These are phyloP conservation scores for Stigmatopora argus DNA, from an alignment of 2,113 vertebrate species.

Conservation along the genomic window DNA sequence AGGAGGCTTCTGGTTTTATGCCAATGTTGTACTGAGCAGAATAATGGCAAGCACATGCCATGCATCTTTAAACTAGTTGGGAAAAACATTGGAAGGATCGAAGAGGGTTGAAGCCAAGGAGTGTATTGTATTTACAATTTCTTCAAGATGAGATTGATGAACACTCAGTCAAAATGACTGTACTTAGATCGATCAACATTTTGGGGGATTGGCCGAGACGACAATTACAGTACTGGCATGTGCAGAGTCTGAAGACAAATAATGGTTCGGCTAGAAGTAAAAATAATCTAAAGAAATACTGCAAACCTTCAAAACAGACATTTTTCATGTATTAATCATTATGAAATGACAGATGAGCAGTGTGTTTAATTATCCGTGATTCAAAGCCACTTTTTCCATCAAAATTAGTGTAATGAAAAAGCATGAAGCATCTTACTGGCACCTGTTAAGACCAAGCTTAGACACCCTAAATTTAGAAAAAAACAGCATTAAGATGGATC, in stretches of 20 bases:
- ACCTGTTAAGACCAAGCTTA: not conserved
- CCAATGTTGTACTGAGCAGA: not conserved
- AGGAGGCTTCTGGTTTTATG: not conserved
- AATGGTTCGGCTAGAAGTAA: constrained; percentile 12
- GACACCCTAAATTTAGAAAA: constrained; percentile 7
- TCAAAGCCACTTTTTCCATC: not conserved
- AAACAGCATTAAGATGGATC: constrained; percentile 7
- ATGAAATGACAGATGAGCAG: not conserved
- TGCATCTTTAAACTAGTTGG: not conserved
- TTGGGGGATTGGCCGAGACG: too few relatives aligned
- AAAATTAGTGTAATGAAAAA: not conserved
- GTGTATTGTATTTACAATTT: not conserved
- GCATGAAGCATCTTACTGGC: not conserved
- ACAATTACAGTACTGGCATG: too few relatives aligned
- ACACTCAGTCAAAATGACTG: too few relatives aligned
- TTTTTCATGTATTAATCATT: not conserved
- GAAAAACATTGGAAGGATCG: not conserved
- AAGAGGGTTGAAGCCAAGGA: not conserved
- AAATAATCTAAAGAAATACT: not conserved
- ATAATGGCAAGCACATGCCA: not conserved
- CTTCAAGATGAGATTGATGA: too few relatives aligned
- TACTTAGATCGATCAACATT: too few relatives aligned
- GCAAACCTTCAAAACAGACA: not conserved
- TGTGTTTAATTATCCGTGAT: not conserved
- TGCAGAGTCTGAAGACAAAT: not conserved